These are phyloP conservation scores for Chelonia mydas DNA, from an alignment of 2,797 vertebrate species.

Conservation along the genomic window DNA sequence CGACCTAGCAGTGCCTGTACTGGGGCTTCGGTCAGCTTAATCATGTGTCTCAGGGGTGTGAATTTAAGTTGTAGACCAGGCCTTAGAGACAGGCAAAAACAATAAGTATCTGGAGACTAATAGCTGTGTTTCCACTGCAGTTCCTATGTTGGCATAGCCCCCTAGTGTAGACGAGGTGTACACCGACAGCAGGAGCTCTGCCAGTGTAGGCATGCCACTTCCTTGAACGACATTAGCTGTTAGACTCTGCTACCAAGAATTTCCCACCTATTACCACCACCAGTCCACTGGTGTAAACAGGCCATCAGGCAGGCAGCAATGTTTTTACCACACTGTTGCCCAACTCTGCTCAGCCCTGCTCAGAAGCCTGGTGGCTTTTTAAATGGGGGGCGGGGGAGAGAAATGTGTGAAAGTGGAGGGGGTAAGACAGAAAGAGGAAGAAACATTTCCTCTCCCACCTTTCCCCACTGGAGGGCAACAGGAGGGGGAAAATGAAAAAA, in stretches of 20 bases:
- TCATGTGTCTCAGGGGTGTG: too few species aligned
- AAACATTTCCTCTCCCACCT: neutral
- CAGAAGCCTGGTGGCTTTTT: neutral
- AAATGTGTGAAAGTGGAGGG: neutral
- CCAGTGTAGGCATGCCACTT: too few species aligned
- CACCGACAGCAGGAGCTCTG: too few species aligned
- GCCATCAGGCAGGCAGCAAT: too few species aligned
- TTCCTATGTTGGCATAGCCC: too few species aligned
- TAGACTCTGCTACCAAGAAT: too few species aligned
- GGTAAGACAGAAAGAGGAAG: neutral
- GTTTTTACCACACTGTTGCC: neutral
- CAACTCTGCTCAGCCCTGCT: neutral
- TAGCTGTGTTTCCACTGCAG: neutral
- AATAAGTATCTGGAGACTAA: conserved; percentile 29
- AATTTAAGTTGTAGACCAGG: neutral
- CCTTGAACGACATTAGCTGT: too few species aligned
- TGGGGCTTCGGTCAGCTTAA: too few species aligned
- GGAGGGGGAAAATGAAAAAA: neutral
- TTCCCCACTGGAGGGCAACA: neutral
- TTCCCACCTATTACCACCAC: too few species aligned
- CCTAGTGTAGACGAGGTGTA: too few species aligned
- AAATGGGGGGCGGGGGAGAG: neutral
- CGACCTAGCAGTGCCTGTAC: too few species aligned
- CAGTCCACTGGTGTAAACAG: too few species aligned
- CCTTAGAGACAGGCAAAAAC: neutral